Base-by-base conservation (phyloP, 2,888 invertebrate species). In the Petrolisthes cinctipes region DNA sequence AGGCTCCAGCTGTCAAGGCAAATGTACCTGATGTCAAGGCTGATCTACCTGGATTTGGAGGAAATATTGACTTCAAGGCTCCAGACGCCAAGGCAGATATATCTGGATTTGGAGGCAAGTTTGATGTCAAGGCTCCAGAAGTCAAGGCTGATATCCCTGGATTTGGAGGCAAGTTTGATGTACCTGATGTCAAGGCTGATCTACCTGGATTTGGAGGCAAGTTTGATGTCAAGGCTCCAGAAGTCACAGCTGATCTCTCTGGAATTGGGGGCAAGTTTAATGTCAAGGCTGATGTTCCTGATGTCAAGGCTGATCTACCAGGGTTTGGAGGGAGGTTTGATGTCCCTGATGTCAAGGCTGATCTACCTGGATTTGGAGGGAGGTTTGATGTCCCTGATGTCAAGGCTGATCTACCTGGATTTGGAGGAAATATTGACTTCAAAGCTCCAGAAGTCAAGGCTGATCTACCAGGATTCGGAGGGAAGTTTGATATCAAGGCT, bases 171-270 rank as follows among this genome's bases (percentile, higher is more conserved):
- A 78, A 82, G 7, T 6, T 81, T 51, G 75, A 75, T 23, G n/a
- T 86, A 75, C 86, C 86, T n/a, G 82, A 82, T 4, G 73, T 54
- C 7, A 68, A 20, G 4, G 53, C 54, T 56, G 86, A 82, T 14
- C 17, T 86, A 0, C 86, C 86, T 73, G 82, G 78, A 53, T 85
- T 85, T 85, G 84, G 84, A 57, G 84, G 84, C 37, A 85, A 61
- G 11, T 1, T 85, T 20, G 54, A 17, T 56, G n/a, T 85, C 23
- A 71, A 78, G 54, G 4, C 82, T 0, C 82, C 82, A n/a, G 82
- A 82, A 4, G 14, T 82, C 20, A 82, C 71, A 51, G 71, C 82
- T 20, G 82, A 82, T 73, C 17, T 82, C 11, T 73, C 82, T 5
- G 82, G 82, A 54, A 73, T 71, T 82, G 85, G 73, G 20, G 71